These are phyloP conservation scores for Gonocerus acuteangulatus DNA, from an alignment of 2,888 invertebrate genomes.

Conservation along the genomic window DNA sequence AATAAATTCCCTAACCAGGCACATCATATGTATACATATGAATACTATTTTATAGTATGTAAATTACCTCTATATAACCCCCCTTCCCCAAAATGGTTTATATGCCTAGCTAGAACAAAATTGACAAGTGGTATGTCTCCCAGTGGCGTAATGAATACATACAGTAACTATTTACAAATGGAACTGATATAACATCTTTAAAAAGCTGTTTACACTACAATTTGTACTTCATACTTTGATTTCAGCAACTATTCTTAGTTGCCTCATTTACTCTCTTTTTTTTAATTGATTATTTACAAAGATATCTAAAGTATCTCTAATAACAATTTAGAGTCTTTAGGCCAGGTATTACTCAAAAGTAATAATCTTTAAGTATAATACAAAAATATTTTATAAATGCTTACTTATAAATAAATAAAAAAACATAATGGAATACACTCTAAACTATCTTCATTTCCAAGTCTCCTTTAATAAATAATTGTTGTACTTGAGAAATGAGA, in stretches of 20 bases:
- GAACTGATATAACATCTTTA: too few species aligned
- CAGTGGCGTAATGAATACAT: neutral
- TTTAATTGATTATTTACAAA: neutral
- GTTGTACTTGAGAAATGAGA: too few species aligned
- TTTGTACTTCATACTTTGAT: constrained; percentile 24
- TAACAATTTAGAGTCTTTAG: neutral
- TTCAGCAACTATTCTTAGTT: constrained; percentile 4
- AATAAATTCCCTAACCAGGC: constrained; percentile 12
- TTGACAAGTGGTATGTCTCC: neutral
- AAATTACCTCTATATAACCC: neutral
- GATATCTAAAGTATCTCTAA: neutral
- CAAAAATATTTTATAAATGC: neutral
- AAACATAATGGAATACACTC: too few species aligned
- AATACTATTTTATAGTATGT: constrained; percentile 14
- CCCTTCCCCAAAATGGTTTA: neutral
- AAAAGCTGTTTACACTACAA: constrained; percentile 10
- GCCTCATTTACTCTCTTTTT: neutral
- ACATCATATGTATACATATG: constrained; percentile 19
- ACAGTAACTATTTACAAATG: too few species aligned
- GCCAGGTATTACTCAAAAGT: neutral
- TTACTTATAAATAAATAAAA: too few species aligned
- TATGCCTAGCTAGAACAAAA: neutral
- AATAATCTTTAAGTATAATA: neutral
- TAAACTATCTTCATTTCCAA: too few species aligned
- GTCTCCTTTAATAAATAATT: too few species aligned